phyloP scores from a whole-genome alignment of 2,113 vertebrate species.

The Zootoca vivipara region DNA sequence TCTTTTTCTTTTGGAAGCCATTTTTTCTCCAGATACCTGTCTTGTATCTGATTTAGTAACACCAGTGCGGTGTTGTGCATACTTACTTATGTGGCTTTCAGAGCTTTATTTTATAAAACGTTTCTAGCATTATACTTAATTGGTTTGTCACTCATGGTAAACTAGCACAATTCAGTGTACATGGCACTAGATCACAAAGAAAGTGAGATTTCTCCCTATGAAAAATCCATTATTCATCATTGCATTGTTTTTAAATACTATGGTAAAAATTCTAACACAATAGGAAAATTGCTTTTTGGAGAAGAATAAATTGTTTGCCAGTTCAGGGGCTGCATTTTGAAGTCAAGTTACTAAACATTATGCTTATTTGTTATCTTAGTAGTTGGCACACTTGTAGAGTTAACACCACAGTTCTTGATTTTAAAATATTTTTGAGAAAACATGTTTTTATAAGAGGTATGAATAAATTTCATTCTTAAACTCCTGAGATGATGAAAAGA shows the following conservation, averaged over 20 bases:
- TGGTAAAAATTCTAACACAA: conserved; percentile 76
- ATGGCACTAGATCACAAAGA: conserved; percentile 77
- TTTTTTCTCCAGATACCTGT: conserved; percentile 57
- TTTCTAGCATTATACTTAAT: conserved; percentile 80
- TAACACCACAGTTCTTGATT: conserved; percentile 13
- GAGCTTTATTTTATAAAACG: conserved; percentile 67
- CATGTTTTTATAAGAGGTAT: not conserved
- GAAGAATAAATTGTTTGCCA: conserved; percentile 75
- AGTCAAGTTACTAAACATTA: conserved; percentile 60
- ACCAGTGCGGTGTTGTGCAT: conserved; percentile 64
- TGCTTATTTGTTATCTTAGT: conserved; percentile 60
- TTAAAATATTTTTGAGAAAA: not conserved
- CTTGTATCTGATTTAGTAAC: conserved; percentile 37
- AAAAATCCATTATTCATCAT: conserved; percentile 85
- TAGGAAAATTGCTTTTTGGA: conserved; percentile 81
- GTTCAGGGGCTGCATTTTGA: conserved; percentile 73
- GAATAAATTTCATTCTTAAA: not conserved
- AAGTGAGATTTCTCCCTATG: conserved; percentile 74
- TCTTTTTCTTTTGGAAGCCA: conserved; percentile 39
- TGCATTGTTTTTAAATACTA: conserved; percentile 82
- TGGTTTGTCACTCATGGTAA: conserved; percentile 78
- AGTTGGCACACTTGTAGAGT: conserved; percentile 35
- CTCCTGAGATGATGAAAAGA: conserved; percentile 4
- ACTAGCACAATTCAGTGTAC: conserved; percentile 77
- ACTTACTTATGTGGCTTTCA: conserved; percentile 73